Evolutionary conservation across 2,797 vertebrate species (phyloP).

Genomic region (Mastacembelus armatus): DNA sequence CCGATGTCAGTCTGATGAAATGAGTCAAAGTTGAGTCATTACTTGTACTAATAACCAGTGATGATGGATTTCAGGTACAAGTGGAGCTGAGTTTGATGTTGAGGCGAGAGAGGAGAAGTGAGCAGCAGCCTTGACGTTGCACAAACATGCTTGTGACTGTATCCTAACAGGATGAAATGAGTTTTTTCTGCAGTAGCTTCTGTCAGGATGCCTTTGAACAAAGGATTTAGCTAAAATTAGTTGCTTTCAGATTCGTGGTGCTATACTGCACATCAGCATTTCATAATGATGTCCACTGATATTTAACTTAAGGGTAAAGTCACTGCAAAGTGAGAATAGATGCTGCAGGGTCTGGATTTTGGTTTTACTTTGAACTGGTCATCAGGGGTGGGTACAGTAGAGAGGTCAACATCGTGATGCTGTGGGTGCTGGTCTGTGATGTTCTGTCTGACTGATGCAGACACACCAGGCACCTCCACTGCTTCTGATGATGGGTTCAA

Average conservation of each 20-base stretch:
- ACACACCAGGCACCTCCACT: neutral
- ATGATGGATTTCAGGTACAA: slow-evolving; percentile 11
- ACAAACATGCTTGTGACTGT: neutral
- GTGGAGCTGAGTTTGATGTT: neutral
- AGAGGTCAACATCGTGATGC: neutral
- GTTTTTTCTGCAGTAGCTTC: too few species aligned
- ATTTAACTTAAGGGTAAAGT: too few species aligned
- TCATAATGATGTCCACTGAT: too few species aligned
- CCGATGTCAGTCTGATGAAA: slow-evolving; percentile 37
- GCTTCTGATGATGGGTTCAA: neutral
- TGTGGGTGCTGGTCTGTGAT: neutral
- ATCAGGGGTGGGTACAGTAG: neutral
- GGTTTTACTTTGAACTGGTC: neutral
- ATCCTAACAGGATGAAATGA: neutral
- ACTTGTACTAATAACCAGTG: slow-evolving; percentile 19
- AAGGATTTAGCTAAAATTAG: too few species aligned
- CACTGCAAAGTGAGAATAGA: too few species aligned
- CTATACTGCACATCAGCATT: too few species aligned
- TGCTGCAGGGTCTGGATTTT: too few species aligned
- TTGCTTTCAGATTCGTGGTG: too few species aligned
- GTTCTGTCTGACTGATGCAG: too few species aligned
- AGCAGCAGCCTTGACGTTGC: neutral
- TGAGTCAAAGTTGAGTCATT: slow-evolving; percentile 5
- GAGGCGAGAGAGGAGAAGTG: neutral
- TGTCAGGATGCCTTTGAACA: too few species aligned